Conservation (phyloP, 2,888 invertebrate species). For the Brenthis hecate region DNA sequence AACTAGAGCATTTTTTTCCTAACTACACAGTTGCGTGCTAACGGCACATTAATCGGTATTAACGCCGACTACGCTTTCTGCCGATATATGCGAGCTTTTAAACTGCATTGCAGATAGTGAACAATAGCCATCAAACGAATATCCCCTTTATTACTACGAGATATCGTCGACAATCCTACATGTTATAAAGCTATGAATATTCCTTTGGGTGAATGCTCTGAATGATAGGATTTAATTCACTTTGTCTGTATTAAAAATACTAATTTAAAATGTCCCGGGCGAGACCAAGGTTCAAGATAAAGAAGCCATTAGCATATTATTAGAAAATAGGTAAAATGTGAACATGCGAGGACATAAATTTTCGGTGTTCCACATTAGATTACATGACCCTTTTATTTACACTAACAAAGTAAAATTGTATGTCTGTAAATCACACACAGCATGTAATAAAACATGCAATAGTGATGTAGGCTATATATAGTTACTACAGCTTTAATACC, state of each 20-base stretch:
- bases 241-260: constrained; percentile 33
- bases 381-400: constrained; percentile 1
- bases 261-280: constrained; percentile 31
- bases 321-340: constrained; percentile 10
- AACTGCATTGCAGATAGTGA: constrained; percentile 61
- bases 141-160: constrained; percentile 37
- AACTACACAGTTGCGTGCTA: constrained; percentile 69
- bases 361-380: constrained; percentile 5
- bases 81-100: constrained; percentile 54
- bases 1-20: constrained; percentile 49
- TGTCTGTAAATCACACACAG: too few species aligned
- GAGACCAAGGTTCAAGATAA: constrained; percentile 28
- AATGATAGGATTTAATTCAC: constrained; percentile 38
- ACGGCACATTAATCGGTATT: constrained; percentile 67
- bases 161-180: constrained; percentile 38
- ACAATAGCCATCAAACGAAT: constrained; percentile 39
- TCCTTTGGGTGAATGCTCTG: constrained; percentile 36
- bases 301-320: constrained; percentile 25
- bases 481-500: background rate
- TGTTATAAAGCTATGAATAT: constrained; percentile 36
- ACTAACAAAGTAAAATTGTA: background rate
- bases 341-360: constrained; percentile 16
- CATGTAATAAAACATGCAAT: too few species aligned
- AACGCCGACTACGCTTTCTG: constrained; percentile 60
- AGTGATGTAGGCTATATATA: too few species aligned